These are phyloP conservation scores for Leucoptera coffeella DNA, from an alignment of 2,888 invertebrate species.

Conservation along the genomic window DNA sequence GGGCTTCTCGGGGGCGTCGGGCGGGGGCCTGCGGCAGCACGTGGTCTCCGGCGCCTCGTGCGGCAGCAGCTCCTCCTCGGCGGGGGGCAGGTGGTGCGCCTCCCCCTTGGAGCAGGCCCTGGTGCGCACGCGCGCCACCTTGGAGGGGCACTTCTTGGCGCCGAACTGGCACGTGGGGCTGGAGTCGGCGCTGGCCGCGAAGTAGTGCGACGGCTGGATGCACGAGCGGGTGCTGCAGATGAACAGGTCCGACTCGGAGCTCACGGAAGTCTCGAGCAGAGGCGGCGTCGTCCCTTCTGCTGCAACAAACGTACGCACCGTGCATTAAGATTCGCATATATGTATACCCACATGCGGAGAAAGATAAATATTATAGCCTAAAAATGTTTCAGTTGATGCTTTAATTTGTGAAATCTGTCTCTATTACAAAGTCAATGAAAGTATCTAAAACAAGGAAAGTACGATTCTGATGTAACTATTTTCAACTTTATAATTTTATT, in stretches of 20 bases:
- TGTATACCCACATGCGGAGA: too few relatives aligned
- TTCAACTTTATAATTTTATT: too few relatives aligned
- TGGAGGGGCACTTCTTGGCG: slow-evolving; percentile 32
- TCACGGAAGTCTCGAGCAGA: slow-evolving; percentile 21
- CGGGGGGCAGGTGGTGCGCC: slow-evolving; percentile 26
- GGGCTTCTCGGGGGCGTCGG: slow-evolving; percentile 4
- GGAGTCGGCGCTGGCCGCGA: slow-evolving; percentile 20
- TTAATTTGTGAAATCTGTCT: too few relatives aligned
- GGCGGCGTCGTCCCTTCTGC: slow-evolving; percentile 39
- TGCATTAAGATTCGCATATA: slow-evolving; percentile 1
- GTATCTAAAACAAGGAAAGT: too few relatives aligned
- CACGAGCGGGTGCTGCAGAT: slow-evolving; percentile 36
- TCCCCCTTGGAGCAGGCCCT: slow-evolving; percentile 23
- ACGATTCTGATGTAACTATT: too few relatives aligned
- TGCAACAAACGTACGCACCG: slow-evolving; percentile 10
- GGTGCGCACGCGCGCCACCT: slow-evolving; percentile 21
- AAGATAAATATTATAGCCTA: too few relatives aligned
- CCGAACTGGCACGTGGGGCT: slow-evolving; percentile 27
- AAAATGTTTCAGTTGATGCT: too few relatives aligned
- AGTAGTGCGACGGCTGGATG: slow-evolving; percentile 39
- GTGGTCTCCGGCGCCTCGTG: slow-evolving; percentile 22
- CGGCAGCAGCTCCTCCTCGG: slow-evolving; percentile 29
- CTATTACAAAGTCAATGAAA: too few relatives aligned
- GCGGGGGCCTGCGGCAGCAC: slow-evolving; percentile 12
- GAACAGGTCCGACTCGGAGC: slow-evolving; percentile 30